Base-by-base conservation (phyloP, 2,888 invertebrate species). In the Subacronicta megacephala region DNA sequence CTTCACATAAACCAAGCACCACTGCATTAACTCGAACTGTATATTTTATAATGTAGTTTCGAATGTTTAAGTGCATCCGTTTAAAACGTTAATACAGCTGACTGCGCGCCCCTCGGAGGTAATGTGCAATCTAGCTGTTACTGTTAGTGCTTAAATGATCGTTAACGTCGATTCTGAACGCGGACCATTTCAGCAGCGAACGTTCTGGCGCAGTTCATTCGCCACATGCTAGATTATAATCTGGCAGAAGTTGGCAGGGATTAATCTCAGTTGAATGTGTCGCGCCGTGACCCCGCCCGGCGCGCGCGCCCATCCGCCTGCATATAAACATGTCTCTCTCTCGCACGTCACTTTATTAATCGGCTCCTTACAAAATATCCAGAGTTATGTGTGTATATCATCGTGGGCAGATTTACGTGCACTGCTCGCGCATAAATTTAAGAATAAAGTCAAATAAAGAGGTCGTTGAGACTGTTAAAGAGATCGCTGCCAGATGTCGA, bases 161-260 rank as follows among this genome's bases (percentile, higher is more conserved):
- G 29, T 17, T 16, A 29, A 29, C 17, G 15, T 17, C 41, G 40
- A 40, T n/a, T 23, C 7, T 5, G 31, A 31, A n/a, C 23, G 18
- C 40, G 40, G n/a, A n/a, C 13, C 31, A n/a, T 43, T 43, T 31
- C 17, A 7, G 31, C 43, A 31, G 31, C 41, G 26, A n/a, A 31
- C 43, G 31, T n/a, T 42, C n/a, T 43, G 43, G 43, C 43, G 40
- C 13, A 12, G 40, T 9, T 41, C 37, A 31, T 31, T 20, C 26
- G 40, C 40, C 35, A 46, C 26, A 23, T 56, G 64, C 42, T 62
- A 50, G 67, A 62, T 65, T 46, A 57, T 51, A 46, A 70, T 72
- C 69, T 70, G 62, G 62, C 62, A 64, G 38, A 49, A 59, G 42
- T 41, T 52, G 54, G 44, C 36, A 44, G 23, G 53, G 50, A 60